phyloP scores from a whole-genome alignment of 2,797 vertebrate genomes.

The Lacerta bilineata region DNA sequence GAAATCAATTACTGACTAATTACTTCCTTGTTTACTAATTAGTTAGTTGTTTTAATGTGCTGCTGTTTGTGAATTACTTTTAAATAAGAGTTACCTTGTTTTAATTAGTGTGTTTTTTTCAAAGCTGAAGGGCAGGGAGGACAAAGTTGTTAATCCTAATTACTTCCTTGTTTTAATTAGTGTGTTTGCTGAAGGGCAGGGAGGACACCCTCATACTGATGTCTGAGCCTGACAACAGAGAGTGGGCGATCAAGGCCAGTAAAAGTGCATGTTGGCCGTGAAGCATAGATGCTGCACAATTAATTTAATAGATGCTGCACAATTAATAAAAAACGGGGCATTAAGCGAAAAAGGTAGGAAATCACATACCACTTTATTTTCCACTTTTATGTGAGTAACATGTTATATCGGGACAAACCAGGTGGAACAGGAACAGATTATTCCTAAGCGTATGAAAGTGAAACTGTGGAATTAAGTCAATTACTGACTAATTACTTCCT shows the following conservation, averaged over 20 bases:
- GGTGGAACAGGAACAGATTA: not conserved
- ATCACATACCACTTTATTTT: accelerated
- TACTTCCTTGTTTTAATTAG: slow-evolving; percentile 87
- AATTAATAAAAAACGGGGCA: too few species aligned
- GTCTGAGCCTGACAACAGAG: slow-evolving; percentile 36
- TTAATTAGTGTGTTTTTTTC: too few species aligned
- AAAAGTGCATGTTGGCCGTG: not conserved
- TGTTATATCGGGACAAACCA: not conserved
- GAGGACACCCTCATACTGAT: slow-evolving; percentile 56
- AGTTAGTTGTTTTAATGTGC: too few species aligned
- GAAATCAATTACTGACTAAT: slow-evolving; percentile 85
- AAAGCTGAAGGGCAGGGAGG: too few species aligned
- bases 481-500: too few species aligned
- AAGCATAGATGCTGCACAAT: slow-evolving; percentile 16
- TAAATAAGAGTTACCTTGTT: too few species aligned
- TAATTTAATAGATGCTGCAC: not conserved
- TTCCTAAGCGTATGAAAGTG: slow-evolving; percentile 9
- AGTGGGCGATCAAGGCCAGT: slow-evolving; percentile 31
- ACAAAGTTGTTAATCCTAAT: too few species aligned
- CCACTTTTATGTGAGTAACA: accelerated
- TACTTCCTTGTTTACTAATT: slow-evolving; percentile 87
- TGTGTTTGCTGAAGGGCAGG: slow-evolving; percentile 64
- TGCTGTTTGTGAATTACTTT: too few species aligned
- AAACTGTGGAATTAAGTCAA: not conserved
- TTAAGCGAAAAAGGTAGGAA: too few species aligned